Evolutionary conservation across 2,797 vertebrate genomes (phyloP).

Genomic region (Lacerta viridis): DNA sequence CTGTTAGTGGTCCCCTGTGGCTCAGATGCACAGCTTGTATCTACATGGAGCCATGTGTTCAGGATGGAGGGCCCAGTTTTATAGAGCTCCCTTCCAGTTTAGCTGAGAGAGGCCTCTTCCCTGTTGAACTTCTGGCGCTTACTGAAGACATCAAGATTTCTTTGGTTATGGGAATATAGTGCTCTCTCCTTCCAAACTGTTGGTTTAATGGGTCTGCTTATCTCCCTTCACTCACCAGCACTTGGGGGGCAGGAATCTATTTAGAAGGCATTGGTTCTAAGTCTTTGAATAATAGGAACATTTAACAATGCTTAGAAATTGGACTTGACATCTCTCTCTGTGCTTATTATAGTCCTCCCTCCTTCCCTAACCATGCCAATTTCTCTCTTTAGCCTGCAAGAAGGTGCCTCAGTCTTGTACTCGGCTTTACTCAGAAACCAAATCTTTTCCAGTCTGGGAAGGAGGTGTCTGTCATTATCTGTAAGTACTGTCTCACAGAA

Average conservation of each 20-base stretch:
- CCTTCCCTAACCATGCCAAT: slow-evolving; percentile 67
- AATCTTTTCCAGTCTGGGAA: slow-evolving; percentile 94
- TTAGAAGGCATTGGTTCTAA: neutral
- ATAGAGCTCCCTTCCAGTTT: too few species aligned
- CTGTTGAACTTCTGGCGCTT: too few species aligned
- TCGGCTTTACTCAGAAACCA: slow-evolving; percentile 93
- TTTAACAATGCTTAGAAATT: neutral
- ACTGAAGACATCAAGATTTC: too few species aligned
- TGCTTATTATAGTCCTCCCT: neutral
- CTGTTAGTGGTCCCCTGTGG: too few species aligned
- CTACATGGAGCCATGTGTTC: too few species aligned
- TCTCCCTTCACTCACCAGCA: neutral
- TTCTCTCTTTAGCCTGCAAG: slow-evolving; percentile 88
- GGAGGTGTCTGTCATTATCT: slow-evolving; percentile 92
- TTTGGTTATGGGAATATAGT: too few species aligned
- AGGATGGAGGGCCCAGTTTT: too few species aligned
- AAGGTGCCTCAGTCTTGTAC: slow-evolving; percentile 93
- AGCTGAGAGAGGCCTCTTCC: too few species aligned
- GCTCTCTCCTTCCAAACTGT: neutral
- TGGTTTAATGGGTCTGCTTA: neutral
- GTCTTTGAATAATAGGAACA: neutral
- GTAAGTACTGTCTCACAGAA: slow-evolving; percentile 84
- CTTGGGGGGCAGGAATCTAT: too few species aligned
- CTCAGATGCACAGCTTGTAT: too few species aligned
- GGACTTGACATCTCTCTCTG: neutral